Base-by-base conservation (phyloP, 1,140 invertebrate genomes). In the Theocolax elegans region DNA sequence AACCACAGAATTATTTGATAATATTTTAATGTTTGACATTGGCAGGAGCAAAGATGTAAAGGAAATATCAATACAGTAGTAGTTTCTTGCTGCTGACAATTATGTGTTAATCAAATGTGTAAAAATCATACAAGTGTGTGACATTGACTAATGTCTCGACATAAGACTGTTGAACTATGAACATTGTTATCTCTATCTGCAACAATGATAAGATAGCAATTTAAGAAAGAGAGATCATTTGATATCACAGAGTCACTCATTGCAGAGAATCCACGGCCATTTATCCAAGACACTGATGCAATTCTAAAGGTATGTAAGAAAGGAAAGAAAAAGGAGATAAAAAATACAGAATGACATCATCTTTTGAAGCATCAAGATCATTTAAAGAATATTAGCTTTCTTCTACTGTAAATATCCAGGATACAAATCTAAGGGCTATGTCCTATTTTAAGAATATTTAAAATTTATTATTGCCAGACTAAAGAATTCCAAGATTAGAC, bases 171-270 rank as follows among this genome's bases (percentile, higher is more conserved):
- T 29, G 23, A 67, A 46, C 40, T 29, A 60, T 53, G 27, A 46
- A 23, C 9, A 54, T 46, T 53, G 56, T 46, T 63, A 69, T 69
- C 38, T 44, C 38, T 63, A 54, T 69, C 25, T 63, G 38, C 7
- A 44, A 40, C 23, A 44, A 25, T 35, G 49, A 69, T 67, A 63
- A 63, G 38, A 69, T 54, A 46, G 27, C 8, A 29, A 58, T 31
- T 67, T 27, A 13, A 53, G 25, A 35, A 35, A 35, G 31, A 40
- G 13, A 40, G 17, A 62, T 62, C 17, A 7, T 25, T 67, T 68
- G 56, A 68, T 62, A 29, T 21, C 15, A 8, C 38, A n/a, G n/a
- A n/a, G n/a, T 60, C 3, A 23, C 23, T 2, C 38, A 54, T 65
- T 4, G 38, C 51, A 17, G 27, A 64, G 38, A 68, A 27, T 51